phyloP scores from a whole-genome alignment of 2,888 invertebrate species.

The Acleris cristana region DNA sequence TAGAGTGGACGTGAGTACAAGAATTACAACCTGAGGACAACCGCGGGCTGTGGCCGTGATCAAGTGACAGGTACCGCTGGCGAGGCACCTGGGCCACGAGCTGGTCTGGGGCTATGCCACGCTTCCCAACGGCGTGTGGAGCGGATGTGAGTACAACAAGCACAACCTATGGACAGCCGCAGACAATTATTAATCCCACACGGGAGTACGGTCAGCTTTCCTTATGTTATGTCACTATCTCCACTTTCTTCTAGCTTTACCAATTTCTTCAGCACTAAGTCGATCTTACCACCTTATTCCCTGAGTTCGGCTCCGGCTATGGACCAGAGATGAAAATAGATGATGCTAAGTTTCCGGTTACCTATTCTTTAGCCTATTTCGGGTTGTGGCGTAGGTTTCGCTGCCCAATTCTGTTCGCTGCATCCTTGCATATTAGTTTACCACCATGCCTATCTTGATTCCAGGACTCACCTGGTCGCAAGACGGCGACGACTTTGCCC shows the following conservation, averaged over 20 bases:
- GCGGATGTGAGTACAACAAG: slow-evolving; percentile 37
- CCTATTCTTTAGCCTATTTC: no score
- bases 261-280: no score
- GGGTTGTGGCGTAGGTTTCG: no score
- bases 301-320: no score
- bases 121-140: slow-evolving; percentile 80
- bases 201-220: neutral
- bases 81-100: slow-evolving; percentile 82
- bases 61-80: slow-evolving; percentile 78
- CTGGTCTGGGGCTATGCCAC: slow-evolving; percentile 89
- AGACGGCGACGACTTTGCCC: slow-evolving; percentile 86
- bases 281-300: no score
- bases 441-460: slow-evolving; percentile 41
- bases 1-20: no score
- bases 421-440: no score
- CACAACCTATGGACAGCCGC: slow-evolving; percentile 61
- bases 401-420: no score
- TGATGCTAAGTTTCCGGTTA: no score
- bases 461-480: slow-evolving; percentile 86
- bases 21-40: slow-evolving; percentile 56
- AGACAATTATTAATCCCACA: slow-evolving; percentile 51
- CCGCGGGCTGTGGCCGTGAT: slow-evolving; percentile 51
- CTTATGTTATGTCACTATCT: no score
- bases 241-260: no score
- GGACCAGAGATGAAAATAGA: no score